Percentiles rank a stretch among this genome's conserved stretches.
Evolutionary conservation across 1,140 invertebrate genomes (phyloP).

Genomic region (Oncopodura yosiiana): DNA sequence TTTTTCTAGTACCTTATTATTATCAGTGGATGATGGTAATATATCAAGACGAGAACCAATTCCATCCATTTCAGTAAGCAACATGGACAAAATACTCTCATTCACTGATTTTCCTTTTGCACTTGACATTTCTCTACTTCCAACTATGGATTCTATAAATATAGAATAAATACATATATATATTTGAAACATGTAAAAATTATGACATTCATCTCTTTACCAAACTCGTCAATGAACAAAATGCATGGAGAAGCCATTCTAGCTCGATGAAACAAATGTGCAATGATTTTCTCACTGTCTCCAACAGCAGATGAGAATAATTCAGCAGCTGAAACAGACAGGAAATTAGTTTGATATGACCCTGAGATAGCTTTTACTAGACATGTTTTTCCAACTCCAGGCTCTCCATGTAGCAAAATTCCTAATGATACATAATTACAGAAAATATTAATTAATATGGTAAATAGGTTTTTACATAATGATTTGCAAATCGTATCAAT

Average conservation of each 20-base stretch:
- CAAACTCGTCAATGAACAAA: slow-evolving; percentile 67
- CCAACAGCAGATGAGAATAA: slow-evolving; percentile 58
- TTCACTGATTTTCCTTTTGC: slow-evolving; percentile 45
- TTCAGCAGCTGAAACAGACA: slow-evolving; percentile 53
- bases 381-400: slow-evolving; percentile 65
- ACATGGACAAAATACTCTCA: slow-evolving; percentile 52
- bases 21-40: too few relatives aligned
- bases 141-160: slow-evolving; percentile 51
- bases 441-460: background rate
- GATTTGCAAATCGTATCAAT: background rate
- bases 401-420: slow-evolving; percentile 62
- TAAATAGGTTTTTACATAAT: background rate
- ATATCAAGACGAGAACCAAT: slow-evolving; percentile 39
- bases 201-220: slow-evolving; percentile 37
- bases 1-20: too few relatives aligned
- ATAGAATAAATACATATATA: slow-evolving; percentile 4
- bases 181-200: background rate
- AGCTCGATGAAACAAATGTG: slow-evolving; percentile 56
- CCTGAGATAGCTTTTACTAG: slow-evolving; percentile 56
- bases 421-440: slow-evolving; percentile 39
- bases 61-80: slow-evolving; percentile 62
- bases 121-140: slow-evolving; percentile 41
- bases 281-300: slow-evolving; percentile 52
- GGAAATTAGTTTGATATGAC: slow-evolving; percentile 51
- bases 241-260: slow-evolving; percentile 55